These are phyloP conservation scores for Apamea monoglypha DNA, from an alignment of 2,888 invertebrate species.

Conservation along the genomic window DNA sequence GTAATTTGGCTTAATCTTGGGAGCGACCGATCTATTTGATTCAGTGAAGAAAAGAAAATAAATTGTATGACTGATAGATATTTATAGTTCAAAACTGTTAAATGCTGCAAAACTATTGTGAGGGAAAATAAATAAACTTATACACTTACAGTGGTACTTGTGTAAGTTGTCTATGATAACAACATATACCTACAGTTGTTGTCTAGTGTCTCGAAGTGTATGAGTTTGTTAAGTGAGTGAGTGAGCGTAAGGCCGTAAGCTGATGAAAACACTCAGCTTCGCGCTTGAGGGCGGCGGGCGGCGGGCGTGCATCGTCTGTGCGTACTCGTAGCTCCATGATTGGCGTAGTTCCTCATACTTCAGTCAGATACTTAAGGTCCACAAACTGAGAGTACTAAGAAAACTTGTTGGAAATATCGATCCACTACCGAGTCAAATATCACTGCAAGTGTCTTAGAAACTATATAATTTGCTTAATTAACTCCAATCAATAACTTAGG, in stretches of 20 bases:
- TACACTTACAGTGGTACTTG: neutral
- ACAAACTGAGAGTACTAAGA: conserved; percentile 2
- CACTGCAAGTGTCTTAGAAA: neutral
- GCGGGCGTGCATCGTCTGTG: conserved; percentile 54
- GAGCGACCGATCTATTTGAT: neutral
- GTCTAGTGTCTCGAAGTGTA: conserved; percentile 34
- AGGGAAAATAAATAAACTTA: neutral
- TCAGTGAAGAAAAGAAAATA: neutral
- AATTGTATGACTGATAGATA: neutral
- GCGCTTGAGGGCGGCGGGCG: conserved; percentile 57
- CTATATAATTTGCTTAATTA: neutral
- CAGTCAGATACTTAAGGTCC: conserved; percentile 2
- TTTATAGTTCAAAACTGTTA: neutral
- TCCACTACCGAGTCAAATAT: too few relatives aligned
- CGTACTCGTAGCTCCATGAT: conserved; percentile 65
- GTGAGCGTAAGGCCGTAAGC: conserved; percentile 65
- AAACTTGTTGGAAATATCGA: neutral
- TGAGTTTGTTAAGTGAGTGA: conserved; percentile 60
- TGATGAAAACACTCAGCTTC: conserved; percentile 69
- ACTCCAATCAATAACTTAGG: neutral
- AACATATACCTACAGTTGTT: neutral
- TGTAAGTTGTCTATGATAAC: neutral
- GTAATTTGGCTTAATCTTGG: neutral
- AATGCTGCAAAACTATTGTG: neutral
- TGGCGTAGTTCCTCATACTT: conserved; percentile 48